Base-by-base conservation (phyloP, 2,113 vertebrate genomes). In the Barnardius zonarius region DNA sequence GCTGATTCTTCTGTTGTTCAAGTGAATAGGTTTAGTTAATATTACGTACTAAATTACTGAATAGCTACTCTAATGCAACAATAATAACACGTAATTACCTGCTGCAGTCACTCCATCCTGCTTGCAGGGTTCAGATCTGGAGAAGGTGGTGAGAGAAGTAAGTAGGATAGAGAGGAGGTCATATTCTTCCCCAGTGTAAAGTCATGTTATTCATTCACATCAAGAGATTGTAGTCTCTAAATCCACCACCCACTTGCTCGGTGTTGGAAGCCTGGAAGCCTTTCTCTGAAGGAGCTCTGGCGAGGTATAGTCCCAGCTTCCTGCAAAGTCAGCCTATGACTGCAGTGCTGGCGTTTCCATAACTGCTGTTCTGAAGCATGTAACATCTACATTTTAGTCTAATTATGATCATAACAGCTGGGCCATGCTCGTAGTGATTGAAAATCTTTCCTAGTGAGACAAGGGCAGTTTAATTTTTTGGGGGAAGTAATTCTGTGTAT, bases 11-110 rank as follows among this genome's bases (percentile, higher is more conserved):
- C 55, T 93, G 94, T 96, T 96, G 94, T 96, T 97, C 94, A 81
- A 82, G 95, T 97, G 85, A 96, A 78, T 90, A 92, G 92, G 63
- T 97, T 97, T 73, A 64, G 94, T 97, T 97, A 98, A 97, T 96
- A 97, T 96, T 90, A 91, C 63, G 4, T 83, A 83, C 86, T 86
- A 92, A 92, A 97, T 96, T 90, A 83, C 73, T 63, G 73, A 95
- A 86, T 41, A 88, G 85, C 88, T 94, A 17, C 67, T 73, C 52
- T 95, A 92, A 95, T 84, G 69, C 94, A 95, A 7, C 39, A 37
- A 46, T 94, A 94, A 89, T 82, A 92, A 88, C 92, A 91, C 7
- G 19, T 96, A 92, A 91, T 96, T 97, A 89, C 92, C 90, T 89
- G 88, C 77, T 76, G 82, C 13, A 63, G 77, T 94, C 93, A 79